phyloP scores from a whole-genome alignment of 2,797 vertebrate genomes.

The Echeneis naucrates region DNA sequence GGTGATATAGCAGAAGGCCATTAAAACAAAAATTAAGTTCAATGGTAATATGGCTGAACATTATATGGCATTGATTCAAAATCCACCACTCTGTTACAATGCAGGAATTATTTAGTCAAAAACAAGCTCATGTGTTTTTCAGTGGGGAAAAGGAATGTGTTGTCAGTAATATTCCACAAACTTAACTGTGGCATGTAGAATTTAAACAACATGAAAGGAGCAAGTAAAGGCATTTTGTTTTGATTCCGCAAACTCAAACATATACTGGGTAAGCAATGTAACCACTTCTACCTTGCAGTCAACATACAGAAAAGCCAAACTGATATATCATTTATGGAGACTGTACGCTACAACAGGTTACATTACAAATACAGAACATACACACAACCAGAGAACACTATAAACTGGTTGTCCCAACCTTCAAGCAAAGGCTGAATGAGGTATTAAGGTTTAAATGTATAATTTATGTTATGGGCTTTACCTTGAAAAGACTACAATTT shows the following conservation, averaged over 20 bases:
- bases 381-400: constrained; percentile 31
- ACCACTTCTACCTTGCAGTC: constrained; percentile 38
- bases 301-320: constrained; percentile 47
- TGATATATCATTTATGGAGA: constrained; percentile 63
- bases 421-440: neutral
- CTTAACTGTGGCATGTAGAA: neutral
- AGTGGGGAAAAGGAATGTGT: constrained; percentile 19
- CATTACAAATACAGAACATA: constrained; percentile 71
- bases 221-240: constrained; percentile 11
- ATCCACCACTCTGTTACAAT: constrained; percentile 20
- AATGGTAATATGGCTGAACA: neutral
- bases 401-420: constrained; percentile 20
- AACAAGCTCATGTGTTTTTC: constrained; percentile 27
- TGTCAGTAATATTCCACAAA: constrained; percentile 12
- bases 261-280: constrained; percentile 18
- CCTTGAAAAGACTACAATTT: neutral
- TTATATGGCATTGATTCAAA: constrained; percentile 40
- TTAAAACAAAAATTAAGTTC: constrained; percentile 29
- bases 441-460: constrained; percentile 20
- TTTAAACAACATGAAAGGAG: constrained; percentile 12
- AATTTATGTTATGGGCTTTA: neutral
- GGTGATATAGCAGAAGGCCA: constrained; percentile 15
- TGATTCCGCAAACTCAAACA: constrained; percentile 9
- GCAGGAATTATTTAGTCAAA: constrained; percentile 34
- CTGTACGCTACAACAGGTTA: constrained; percentile 40